phyloP scores from a whole-genome alignment of 2,113 vertebrate genomes.

The Centrocercus urophasianus region DNA sequence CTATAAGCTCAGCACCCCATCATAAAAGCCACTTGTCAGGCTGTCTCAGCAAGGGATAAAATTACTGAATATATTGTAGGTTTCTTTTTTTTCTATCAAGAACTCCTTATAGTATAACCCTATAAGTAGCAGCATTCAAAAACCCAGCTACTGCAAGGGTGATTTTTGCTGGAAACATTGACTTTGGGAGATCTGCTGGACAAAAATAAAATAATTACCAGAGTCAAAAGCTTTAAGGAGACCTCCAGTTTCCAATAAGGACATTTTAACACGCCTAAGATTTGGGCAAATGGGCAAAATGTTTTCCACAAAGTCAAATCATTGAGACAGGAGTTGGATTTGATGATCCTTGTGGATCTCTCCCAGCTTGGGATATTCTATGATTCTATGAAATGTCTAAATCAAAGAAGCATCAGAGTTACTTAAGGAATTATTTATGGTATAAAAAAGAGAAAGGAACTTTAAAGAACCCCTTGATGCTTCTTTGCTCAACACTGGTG shows the following conservation, averaged over 20 bases:
- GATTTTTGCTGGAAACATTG: background rate
- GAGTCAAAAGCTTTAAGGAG: background rate
- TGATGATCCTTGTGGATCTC: too few species aligned
- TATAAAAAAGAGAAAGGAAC: background rate
- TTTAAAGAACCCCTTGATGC: background rate
- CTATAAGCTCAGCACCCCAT: background rate
- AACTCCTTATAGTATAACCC: background rate
- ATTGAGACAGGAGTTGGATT: too few species aligned
- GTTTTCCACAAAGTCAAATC: background rate
- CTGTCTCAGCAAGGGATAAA: background rate
- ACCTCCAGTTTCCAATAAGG: background rate
- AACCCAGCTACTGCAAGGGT: background rate
- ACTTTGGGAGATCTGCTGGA: background rate
- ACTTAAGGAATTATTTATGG: background rate
- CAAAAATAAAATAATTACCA: background rate
- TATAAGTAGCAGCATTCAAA: background rate
- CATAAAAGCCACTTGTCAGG: slow-evolving; percentile 30
- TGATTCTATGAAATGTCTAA: background rate
- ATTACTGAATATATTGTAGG: background rate
- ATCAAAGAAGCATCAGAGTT: background rate
- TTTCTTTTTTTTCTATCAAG: background rate
- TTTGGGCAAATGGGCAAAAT: background rate
- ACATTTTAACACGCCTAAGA: background rate
- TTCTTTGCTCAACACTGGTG: background rate
- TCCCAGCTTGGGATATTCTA: too few species aligned